phyloP scores from a whole-genome alignment of 1,140 invertebrate species.

The Bursaphelenchus mucronatus region DNA sequence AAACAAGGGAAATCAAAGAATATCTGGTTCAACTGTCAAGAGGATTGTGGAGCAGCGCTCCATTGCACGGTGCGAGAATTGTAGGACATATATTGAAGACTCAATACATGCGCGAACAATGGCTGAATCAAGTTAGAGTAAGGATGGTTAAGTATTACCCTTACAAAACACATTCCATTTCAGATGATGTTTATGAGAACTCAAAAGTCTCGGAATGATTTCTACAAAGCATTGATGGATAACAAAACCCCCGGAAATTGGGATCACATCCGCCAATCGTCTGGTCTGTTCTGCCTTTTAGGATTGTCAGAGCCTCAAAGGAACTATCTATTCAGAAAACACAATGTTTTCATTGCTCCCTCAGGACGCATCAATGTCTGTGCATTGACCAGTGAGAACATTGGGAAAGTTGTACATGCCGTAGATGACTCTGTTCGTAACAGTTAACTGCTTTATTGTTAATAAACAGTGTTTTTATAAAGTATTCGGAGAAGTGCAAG shows the following conservation, averaged over 20 bases:
- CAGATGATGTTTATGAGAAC: not conserved
- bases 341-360: not conserved
- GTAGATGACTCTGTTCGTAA: slow-evolving; percentile 10
- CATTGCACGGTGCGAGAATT: slow-evolving; percentile 5
- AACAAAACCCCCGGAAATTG: slow-evolving; percentile 4
- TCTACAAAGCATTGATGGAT: not conserved
- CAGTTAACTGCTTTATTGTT: slow-evolving; percentile 5
- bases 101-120: not conserved
- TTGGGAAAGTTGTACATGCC: not conserved
- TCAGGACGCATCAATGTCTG: not conserved
- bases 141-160: too few relatives aligned
- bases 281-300: not conserved
- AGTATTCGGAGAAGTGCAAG: slow-evolving; percentile 3
- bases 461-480: slow-evolving; percentile 11
- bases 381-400: slow-evolving; percentile 3
- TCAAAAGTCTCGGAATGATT: not conserved
- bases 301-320: not conserved
- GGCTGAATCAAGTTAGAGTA: not conserved
- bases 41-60: not conserved
- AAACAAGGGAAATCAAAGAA: slow-evolving; percentile 6
- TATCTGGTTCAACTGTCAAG: not conserved
- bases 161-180: not conserved
- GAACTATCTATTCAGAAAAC: not conserved
- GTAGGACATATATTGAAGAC: not conserved
- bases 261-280: not conserved